Conservation (phyloP, 2,113 vertebrate genomes). For the Tachysurus vachellii region DNA sequence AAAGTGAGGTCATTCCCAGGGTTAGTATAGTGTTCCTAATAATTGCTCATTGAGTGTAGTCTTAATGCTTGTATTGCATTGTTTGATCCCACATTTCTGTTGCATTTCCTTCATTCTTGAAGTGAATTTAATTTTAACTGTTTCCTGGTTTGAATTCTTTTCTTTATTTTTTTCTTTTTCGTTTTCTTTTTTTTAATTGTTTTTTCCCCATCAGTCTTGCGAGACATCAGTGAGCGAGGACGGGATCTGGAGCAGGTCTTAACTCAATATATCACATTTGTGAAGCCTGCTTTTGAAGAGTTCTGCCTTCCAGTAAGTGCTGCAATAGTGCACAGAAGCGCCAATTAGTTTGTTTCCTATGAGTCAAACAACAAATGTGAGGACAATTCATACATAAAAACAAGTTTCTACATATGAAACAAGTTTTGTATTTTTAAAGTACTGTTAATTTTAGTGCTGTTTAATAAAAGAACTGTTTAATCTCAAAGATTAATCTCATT, state of each 20-base stretch:
- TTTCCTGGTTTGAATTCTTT: not conserved
- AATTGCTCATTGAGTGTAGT: not conserved
- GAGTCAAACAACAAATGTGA: not conserved
- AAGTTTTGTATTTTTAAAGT: not conserved
- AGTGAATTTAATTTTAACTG: not conserved
- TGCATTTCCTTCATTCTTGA: not conserved
- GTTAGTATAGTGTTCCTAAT: too few species aligned
- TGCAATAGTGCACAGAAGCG: not conserved
- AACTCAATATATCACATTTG: conserved; percentile 90
- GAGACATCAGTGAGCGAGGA: conserved; percentile 88
- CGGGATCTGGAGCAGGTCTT: conserved; percentile 88
- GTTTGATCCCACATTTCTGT: not conserved
- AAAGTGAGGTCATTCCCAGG: too few species aligned
- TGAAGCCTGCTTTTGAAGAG: conserved; percentile 94
- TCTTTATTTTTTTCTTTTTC: not conserved
- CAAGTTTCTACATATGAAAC: not conserved
- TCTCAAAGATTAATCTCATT: not conserved
- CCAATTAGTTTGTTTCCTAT: not conserved
- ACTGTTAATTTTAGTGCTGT: not conserved
- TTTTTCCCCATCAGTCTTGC: conserved; percentile 73
- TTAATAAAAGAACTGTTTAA: too few species aligned
- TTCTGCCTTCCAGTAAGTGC: conserved; percentile 92
- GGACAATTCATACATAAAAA: not conserved
- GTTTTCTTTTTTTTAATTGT: not conserved
- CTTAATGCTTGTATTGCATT: not conserved